Base-by-base conservation (phyloP, 2,113 vertebrate genomes). In the Oncorhynchus kisutch region DNA sequence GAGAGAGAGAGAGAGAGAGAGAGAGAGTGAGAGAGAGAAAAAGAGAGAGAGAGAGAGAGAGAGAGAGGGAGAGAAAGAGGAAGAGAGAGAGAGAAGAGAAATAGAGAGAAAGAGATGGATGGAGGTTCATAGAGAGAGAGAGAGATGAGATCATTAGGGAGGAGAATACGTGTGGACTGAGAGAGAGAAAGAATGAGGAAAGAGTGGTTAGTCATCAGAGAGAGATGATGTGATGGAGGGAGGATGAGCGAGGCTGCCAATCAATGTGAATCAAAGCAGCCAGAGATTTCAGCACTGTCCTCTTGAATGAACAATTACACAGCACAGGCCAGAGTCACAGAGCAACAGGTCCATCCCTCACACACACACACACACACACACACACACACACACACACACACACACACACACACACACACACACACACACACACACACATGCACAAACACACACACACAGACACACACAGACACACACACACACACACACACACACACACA, bases 181-280 rank as follows among this genome's bases (percentile, higher is more conserved):
- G 39, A 11, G 39, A 45, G 20, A 48, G 16, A 24, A 48, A 13
- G 76, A 73, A 22, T 25, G 64, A 59, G 6, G 67, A 49, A 60
- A 70, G n/a, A 51, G 22, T 20, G 31, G 12, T 2, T 45, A 2
- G 9, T 45, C 39, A 45, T 45, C 39, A 45, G 39, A 11, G 39
- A 45, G 60, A 62, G 51, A 48, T 11, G 8, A 9, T 9, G 39
- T 45, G 39, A 45, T 11, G 2, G 39, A 45, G 39, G 2, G 39
- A 45, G 8, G 39, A 45, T 2, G 39, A 45, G 39, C 11, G 39
- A 11, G 39, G 39, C 39, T 45, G 85, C 80, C 76, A 84, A 84
- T 87, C 79, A 45, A 11, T 45, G 0, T 45, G 8, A 89, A 90
- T 91, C 85, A 88, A 86, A 88, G 81, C 78, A 60, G 70, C 39